Percentiles rank a stretch among this genome's conserved stretches.
These are phyloP conservation scores for Genyomyrus donnyi DNA, from an alignment of 2,113 vertebrate genomes.

Conservation along the genomic window DNA sequence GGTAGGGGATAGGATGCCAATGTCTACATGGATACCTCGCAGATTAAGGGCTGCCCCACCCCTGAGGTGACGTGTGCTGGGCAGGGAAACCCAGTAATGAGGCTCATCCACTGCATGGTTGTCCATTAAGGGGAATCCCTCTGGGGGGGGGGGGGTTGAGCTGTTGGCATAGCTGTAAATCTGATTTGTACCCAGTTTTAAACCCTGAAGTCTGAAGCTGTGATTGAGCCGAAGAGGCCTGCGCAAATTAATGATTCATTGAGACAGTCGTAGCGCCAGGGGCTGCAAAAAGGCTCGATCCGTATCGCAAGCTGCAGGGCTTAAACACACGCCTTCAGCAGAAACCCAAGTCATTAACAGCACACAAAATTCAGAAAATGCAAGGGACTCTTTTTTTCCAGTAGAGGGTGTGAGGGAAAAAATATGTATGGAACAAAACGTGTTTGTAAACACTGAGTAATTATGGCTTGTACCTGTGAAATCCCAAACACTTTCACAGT, in stretches of 20 bases:
- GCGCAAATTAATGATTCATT: conserved; percentile 7
- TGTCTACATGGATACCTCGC: not conserved
- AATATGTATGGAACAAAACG: not conserved
- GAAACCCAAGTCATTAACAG: not conserved
- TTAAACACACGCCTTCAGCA: not conserved
- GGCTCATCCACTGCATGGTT: not conserved
- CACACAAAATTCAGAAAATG: not conserved
- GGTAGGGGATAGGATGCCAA: not conserved
- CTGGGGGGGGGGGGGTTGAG: not conserved
- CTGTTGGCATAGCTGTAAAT: not conserved
- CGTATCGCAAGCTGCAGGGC: not conserved
- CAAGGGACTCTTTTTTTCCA: not conserved
- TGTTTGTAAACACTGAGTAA: not conserved
- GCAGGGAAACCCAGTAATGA: not conserved
- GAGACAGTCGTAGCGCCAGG: not conserved
- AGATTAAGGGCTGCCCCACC: not conserved
- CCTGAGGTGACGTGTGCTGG: not conserved
- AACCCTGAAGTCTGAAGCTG: not conserved
- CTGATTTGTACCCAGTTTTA: conserved; percentile 7
- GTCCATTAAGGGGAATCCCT: not conserved
- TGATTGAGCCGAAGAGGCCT: not conserved
- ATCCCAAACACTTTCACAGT: not conserved
- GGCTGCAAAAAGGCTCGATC: not conserved
- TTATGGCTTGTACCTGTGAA: not conserved
- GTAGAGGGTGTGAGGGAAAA: not conserved